Base-by-base conservation (phyloP, 2,888 invertebrate species). In the Melanostoma scalare region DNA sequence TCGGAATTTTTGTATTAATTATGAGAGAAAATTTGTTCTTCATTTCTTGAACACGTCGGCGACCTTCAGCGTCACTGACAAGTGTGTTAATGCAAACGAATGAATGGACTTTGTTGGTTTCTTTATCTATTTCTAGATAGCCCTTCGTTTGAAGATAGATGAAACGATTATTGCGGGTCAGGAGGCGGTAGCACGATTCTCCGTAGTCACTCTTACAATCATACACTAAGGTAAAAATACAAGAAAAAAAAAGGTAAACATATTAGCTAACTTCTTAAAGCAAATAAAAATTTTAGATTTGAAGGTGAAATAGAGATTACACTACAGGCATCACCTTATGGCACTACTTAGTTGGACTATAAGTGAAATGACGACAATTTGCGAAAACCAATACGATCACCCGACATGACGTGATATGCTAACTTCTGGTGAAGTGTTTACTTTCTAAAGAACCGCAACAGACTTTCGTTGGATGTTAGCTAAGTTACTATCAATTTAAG, bases 51-150 rank as follows among this genome's bases (percentile, higher is more conserved):
- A 96, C 94, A 88, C 95, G 93, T 76, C 93, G 92, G 80, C 93
- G 92, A 8, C 97, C 97, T 88, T 96, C 96, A 84, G 94, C 94
- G 76, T 95, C 94, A 85, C 94, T 93, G 30, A 95, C 92, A 69
- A 96, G 92, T 77, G 95, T 95, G 89, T 97, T 97, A 72, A 97
- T 94, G 91, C 97, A 97, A 46, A 97, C 94, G 91, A 97, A 97
- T 82, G 96, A 96, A 88, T 95, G 95, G 35, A 96, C 96, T 73
- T 94, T 94, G 86, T 96, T 95, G 4, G 95, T 94, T 58, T 92
- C 92, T 88, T 93, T 94, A 88, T 96, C 96, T 86, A 96, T 95
- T 91, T 97, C 97, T 67, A 97, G 93, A 88, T 94, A 97, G 6
- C 97, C 97, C 86, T 95, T 93, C 0, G 97, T 96, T 88, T 95